Percentiles rank a stretch among this genome's conserved stretches.
These are phyloP conservation scores for Anorthoa munda DNA, from an alignment of 2,888 invertebrate species.

Conservation along the genomic window DNA sequence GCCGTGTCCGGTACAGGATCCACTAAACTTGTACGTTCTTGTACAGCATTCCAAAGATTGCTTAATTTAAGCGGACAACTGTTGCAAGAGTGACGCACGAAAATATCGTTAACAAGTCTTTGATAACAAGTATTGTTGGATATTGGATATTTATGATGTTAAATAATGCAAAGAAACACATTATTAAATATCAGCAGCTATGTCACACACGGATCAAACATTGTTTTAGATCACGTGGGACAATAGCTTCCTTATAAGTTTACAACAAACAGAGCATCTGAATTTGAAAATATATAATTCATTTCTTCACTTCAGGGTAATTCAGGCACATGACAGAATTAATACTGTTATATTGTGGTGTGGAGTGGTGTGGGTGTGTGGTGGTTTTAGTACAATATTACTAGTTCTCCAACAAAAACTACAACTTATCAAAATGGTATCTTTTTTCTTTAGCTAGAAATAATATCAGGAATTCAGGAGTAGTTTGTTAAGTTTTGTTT, in stretches of 20 bases:
- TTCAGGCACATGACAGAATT: not conserved
- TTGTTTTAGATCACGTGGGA: slow-evolving; percentile 1
- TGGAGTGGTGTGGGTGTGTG: no score
- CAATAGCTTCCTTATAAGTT: not conserved
- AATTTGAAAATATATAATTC: not conserved
- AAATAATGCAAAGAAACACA: slow-evolving; percentile 18
- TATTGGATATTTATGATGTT: slow-evolving; percentile 24
- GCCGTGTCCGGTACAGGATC: slow-evolving; percentile 79
- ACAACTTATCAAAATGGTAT: not conserved
- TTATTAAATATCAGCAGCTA: slow-evolving; percentile 21
- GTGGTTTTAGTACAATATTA: not conserved
- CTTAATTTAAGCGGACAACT: slow-evolving; percentile 65
- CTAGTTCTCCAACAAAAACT: not conserved
- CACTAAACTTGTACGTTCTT: slow-evolving; percentile 62
- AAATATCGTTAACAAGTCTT: slow-evolving; percentile 34
- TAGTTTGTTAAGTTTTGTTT: not conserved
- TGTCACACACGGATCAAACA: slow-evolving; percentile 8
- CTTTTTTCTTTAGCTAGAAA: not conserved
- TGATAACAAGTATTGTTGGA: slow-evolving; percentile 34
- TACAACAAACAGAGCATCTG: not conserved
- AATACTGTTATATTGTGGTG: not conserved
- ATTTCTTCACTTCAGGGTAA: not conserved
- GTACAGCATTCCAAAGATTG: slow-evolving; percentile 70
- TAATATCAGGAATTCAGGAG: not conserved
- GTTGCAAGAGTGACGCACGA: slow-evolving; percentile 57